A percentile compares a stretch with the other conserved stretches of the same genome.
Conservation (phyloP, 2,113 vertebrate species). For the Panthera tigris region DNA sequence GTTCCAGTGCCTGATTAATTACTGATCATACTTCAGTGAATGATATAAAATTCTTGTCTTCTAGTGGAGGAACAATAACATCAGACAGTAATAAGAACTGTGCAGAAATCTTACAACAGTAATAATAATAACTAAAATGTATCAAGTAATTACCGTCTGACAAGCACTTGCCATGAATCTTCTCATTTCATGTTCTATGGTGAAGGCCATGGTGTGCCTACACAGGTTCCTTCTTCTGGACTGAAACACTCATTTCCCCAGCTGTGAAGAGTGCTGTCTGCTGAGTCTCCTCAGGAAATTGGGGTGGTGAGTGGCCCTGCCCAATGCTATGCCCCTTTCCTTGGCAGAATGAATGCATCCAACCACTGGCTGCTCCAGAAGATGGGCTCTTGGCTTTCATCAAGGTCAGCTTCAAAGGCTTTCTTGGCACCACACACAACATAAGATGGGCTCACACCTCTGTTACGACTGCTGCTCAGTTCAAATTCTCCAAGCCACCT, state of each 20-base stretch:
- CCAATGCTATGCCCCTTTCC: rapidly evolving
- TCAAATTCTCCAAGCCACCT: neutral
- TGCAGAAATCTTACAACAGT: neutral
- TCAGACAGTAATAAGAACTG: neutral
- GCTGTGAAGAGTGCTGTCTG: neutral
- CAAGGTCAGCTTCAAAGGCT: too few species aligned
- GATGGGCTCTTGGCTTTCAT: neutral
- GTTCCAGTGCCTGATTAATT: neutral
- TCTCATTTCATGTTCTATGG: neutral
- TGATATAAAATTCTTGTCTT: neutral
- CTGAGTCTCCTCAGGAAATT: rapidly evolving
- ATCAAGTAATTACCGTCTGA: neutral
- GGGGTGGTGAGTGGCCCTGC: rapidly evolving
- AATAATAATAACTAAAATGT: neutral
- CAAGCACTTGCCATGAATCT: neutral
- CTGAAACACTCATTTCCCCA: neutral
- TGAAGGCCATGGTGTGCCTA: too few species aligned
- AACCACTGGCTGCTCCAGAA: neutral
- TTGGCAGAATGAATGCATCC: too few species aligned
- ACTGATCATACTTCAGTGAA: neutral
- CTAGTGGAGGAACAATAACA: neutral
- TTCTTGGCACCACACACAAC: neutral
- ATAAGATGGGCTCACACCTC: neutral
- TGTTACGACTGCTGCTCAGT: neutral
- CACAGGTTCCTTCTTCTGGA: neutral